These are phyloP conservation scores for Seira sanloemensis DNA, from an alignment of 2,888 invertebrate genomes.

Conservation along the genomic window DNA sequence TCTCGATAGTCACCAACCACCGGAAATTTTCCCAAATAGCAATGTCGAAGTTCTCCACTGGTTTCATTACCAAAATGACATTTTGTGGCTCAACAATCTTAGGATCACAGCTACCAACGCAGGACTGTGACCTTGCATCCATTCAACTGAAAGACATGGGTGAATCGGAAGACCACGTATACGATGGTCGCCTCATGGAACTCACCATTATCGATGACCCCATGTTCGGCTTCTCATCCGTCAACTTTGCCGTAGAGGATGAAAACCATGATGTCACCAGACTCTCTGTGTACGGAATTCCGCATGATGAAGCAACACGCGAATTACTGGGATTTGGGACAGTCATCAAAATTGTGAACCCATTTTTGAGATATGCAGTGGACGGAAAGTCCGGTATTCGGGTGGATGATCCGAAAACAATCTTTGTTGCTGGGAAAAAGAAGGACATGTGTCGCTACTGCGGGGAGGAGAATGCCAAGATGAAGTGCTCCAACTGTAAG, in stretches of 20 bases:
- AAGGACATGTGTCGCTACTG: constrained; percentile 41
- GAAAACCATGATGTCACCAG: constrained; percentile 7
- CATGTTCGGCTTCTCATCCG: neutral
- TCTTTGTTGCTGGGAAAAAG: neutral
- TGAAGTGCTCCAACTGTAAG: constrained; percentile 24
- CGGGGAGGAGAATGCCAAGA: constrained; percentile 28
- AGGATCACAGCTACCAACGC: neutral
- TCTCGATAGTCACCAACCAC: too few species aligned
- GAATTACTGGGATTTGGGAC: neutral
- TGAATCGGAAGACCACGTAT: neutral
- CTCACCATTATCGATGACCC: constrained; percentile 35
- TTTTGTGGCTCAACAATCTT: too few species aligned
- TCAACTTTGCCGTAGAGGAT: constrained; percentile 26
- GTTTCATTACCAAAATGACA: too few species aligned
- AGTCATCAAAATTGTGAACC: neutral
- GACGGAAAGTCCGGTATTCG: neutral
- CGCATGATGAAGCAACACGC: neutral
- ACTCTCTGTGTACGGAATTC: neutral
- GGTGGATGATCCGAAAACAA: constrained; percentile 5
- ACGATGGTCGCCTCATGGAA: constrained; percentile 7
- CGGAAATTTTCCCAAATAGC: too few species aligned
- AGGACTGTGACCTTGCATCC: neutral
- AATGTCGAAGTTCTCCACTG: too few species aligned
- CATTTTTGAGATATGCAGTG: neutral
- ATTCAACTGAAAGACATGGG: constrained; percentile 29